Evolutionary conservation across 2,888 invertebrate species (phyloP), one percentile per base, ranked within the genome.

Genomic region (Meghimatium bilineatum): DNA sequence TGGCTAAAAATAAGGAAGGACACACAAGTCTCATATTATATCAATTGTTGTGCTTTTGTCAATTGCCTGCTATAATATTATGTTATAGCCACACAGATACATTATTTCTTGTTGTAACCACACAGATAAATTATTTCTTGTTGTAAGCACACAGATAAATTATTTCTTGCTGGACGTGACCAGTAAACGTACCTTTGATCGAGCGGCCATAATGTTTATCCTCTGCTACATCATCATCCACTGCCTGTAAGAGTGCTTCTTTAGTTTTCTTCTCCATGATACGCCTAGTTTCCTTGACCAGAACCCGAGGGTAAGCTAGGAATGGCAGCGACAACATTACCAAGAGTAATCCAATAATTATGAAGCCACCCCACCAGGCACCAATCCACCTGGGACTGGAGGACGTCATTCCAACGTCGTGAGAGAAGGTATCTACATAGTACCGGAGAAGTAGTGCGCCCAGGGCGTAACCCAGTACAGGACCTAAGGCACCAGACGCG

Each of bases 401-500:
- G 29, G 91, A 90, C 69, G 87, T 88, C 87, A 89, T 76, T 89
- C 90, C 87, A 29, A 91, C 90, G 79, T 91, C 89, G 85, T 91
- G 92, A 49, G 96, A 96, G 89, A 97, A 96, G 0, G 97, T 96
- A 92, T 98, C 97, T 96, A 98, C 98, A 93, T 98, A 97, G 93
- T 97, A 97, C 66, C 97, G 97, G 44, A 98, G 95, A 88, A 98
- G 95, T 94, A 97, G 97, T 38, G 98, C 98, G 86, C 98, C 98
- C 52, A 98, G 95, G 74, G 98, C 95, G 93, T 98, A 98, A 76
- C 98, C 98, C 79, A 97, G 95, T 8, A 98, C 97, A n/a, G 98
- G 98, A 52, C 98, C 98, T 93, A 98, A 97, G 0, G 98, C 98
- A 75, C 97, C 97, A 96, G 97, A 97, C 92, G 97, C 97, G 95